Evolutionary conservation across 2,797 vertebrate species (phyloP).

Genomic region (Paguma larvata): DNA sequence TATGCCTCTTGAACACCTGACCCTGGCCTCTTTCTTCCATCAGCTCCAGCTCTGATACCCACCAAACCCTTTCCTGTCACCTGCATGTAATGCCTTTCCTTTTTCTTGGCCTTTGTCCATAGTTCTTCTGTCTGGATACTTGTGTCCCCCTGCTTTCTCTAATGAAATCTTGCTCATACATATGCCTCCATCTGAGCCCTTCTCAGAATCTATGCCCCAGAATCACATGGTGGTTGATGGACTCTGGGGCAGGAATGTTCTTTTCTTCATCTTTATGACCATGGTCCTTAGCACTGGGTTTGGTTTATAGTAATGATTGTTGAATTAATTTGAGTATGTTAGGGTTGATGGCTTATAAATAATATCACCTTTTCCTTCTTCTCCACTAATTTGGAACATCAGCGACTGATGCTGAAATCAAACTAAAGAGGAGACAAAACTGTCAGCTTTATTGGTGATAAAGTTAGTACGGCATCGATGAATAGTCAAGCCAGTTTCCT

Average conservation of each 20-base stretch:
- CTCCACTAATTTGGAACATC: background rate
- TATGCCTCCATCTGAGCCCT: too few species aligned
- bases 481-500: background rate
- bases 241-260: background rate
- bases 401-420: background rate
- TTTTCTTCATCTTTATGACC: background rate
- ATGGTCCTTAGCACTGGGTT: background rate
- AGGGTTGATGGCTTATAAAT: slow-evolving; percentile 39
- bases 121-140: background rate
- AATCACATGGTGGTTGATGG: background rate
- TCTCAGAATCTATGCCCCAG: background rate
- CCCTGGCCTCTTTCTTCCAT: background rate
- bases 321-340: slow-evolving; percentile 1
- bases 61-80: background rate
- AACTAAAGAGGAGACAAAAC: background rate
- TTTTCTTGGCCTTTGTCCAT: background rate
- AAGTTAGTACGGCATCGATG: background rate
- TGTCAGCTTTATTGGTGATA: background rate
- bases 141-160: background rate
- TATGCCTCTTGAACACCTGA: background rate
- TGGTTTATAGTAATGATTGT: background rate
- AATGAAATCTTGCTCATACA: background rate
- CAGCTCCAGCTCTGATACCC: background rate
- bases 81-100: background rate
- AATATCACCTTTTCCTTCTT: background rate